phyloP scores from a whole-genome alignment of 37 sponge, comb jelly and placozoan species.

The Spongilla lacustris region DNA sequence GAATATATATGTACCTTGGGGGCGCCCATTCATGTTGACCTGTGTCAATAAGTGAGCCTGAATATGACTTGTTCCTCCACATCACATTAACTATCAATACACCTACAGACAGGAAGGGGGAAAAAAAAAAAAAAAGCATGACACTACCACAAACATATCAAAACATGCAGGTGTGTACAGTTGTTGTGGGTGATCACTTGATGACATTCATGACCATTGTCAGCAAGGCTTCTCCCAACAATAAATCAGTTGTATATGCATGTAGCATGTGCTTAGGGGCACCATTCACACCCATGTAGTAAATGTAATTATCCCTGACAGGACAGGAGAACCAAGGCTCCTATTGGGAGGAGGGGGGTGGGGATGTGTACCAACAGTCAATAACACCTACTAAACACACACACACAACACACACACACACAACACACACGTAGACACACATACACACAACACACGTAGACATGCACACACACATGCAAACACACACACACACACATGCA shows the following conservation, averaged over 20 bases:
- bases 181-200: not conserved
- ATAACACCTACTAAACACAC: too few species aligned
- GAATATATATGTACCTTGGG: conserved; percentile 59
- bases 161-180: not conserved
- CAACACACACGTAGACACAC: too few species aligned
- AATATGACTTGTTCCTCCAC: conserved; percentile 87
- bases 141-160: not conserved
- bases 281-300: not conserved
- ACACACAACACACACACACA: too few species aligned
- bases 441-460: too few species aligned
- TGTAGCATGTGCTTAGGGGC: not conserved
- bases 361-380: too few species aligned
- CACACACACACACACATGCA: too few species aligned
- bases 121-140: not conserved
- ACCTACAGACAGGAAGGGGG: conserved; percentile 72
- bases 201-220: not conserved
- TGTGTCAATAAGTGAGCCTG: conserved; percentile 91
- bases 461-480: too few species aligned
- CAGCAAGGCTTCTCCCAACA: not conserved
- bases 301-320: not conserved
- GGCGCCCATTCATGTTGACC: conserved; percentile 93
- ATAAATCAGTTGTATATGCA: not conserved
- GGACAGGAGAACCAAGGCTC: too few species aligned
- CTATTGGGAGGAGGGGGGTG: too few species aligned
- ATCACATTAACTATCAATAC: conserved; percentile 84